Evolutionary conservation across 2,888 invertebrate genomes (phyloP), one percentile per base, ranked within the genome.

Genomic region (Ligdia adustata): DNA sequence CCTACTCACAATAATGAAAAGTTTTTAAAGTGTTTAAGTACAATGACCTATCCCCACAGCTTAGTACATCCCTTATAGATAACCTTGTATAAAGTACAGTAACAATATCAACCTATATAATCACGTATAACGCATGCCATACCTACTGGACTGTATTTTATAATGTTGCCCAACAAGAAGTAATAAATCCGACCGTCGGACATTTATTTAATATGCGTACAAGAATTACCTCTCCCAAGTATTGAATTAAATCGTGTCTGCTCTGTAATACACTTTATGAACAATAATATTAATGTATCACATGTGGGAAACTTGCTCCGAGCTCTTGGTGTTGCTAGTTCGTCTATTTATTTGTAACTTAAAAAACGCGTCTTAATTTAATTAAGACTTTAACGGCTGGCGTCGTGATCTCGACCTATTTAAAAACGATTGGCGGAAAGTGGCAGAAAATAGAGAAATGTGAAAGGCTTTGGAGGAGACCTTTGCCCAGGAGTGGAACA

Each of bases 121-220:
- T 47, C 41, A 37, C 28, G 44, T 41, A 48, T 47, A 51, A 42
- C 40, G 32, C 28, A 49, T 45, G 43, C 32, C 40, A 31, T 38
- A 49, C 55, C 43, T 41, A 52, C 47, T 54, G 55, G 57, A 34
- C 50, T 39, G 38, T 48, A 27, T 37, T 37, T 14, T 47, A 28
- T 35, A 24, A 46, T 12, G 41, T 76, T 78, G 66, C 71, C 61
- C 64, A 73, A 72, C 66, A 65, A 53, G 45, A 49, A 58, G 38
- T 54, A 65, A 85, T 89, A 88, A 87, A 87, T 85, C 82, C 68
- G 67, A 64, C 57, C 66, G 61, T 60, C 78, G 62, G 79, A 81
- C 84, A 70, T 82, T 84, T 79, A 84, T 86, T 88, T 86, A 86
- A 88, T 85, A 87, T 79, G 81, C 79, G 77, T 79, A 71, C 77